Evolutionary conservation across 2,888 invertebrate genomes (phyloP).

Genomic region (Rotaria magnacalcarata): DNA sequence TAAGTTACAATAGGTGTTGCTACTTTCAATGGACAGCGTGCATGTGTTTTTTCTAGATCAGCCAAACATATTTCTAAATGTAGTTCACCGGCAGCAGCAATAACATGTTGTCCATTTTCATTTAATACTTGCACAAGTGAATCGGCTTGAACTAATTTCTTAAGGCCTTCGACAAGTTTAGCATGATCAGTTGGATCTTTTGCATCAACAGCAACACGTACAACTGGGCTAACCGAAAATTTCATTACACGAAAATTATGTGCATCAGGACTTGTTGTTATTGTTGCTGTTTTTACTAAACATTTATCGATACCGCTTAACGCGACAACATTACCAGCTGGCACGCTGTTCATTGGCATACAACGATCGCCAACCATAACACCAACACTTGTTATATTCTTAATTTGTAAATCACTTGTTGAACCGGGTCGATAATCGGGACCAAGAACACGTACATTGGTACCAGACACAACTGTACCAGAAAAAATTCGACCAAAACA

Average conservation of each 20-base stretch:
- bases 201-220: slow-evolving; percentile 48
- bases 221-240: slow-evolving; percentile 49
- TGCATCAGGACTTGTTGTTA: slow-evolving; percentile 48
- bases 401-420: slow-evolving; percentile 41
- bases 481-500: slow-evolving; percentile 50
- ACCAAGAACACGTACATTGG: slow-evolving; percentile 47
- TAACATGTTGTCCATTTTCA: slow-evolving; percentile 48
- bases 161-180: slow-evolving; percentile 49
- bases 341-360: slow-evolving; percentile 47
- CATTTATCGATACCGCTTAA: slow-evolving; percentile 49
- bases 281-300: slow-evolving; percentile 48
- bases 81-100: slow-evolving; percentile 50
- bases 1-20: slow-evolving; percentile 49
- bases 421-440: slow-evolving; percentile 47
- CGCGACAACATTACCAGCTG: slow-evolving; percentile 49
- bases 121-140: slow-evolving; percentile 48
- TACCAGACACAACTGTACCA: slow-evolving; percentile 47
- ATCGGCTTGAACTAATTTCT: slow-evolving; percentile 48
- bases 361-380: slow-evolving; percentile 48
- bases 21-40: slow-evolving; percentile 47
- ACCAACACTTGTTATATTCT: slow-evolving; percentile 44
- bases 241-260: slow-evolving; percentile 48
- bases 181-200: slow-evolving; percentile 48
- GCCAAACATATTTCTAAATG: slow-evolving; percentile 49
- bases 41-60: slow-evolving; percentile 48